Evolutionary conservation across 2,888 invertebrate species (phyloP).

Genomic region (Drosophila paranaensis): DNA sequence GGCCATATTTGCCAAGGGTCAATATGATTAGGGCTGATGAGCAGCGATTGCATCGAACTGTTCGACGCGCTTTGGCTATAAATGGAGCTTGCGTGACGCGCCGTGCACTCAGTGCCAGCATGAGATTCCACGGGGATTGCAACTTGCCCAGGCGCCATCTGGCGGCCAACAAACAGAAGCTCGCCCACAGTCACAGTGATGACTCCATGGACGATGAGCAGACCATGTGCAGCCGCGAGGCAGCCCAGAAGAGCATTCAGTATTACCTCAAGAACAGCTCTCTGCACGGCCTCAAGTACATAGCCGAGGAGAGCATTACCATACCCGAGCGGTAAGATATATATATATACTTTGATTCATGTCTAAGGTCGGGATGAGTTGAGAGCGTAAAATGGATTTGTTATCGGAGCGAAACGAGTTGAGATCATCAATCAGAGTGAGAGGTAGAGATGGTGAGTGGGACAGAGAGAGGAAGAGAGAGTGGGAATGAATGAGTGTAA

Average conservation of each 20-base stretch:
- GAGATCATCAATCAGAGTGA: neutral
- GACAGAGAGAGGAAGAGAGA: neutral
- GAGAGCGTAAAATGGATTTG: no score
- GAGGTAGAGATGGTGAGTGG: neutral
- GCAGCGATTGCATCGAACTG: conserved; percentile 57
- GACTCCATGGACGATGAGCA: conserved; percentile 46
- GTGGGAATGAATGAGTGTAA: neutral
- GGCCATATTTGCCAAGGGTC: conserved; percentile 68
- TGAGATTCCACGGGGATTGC: conserved; percentile 48
- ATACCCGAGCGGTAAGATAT: conserved; percentile 78
- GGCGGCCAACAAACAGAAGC: conserved; percentile 10
- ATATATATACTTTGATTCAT: no score
- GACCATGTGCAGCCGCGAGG: conserved; percentile 62
- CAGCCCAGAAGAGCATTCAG: conserved; percentile 84
- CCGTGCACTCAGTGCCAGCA: conserved; percentile 44
- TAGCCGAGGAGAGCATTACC: conserved; percentile 86
- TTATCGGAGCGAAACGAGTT: neutral
- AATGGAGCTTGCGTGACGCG: conserved; percentile 33
- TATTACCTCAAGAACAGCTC: conserved; percentile 89
- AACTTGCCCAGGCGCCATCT: conserved; percentile 14
- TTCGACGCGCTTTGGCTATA: conserved; percentile 42
- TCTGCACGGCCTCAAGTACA: conserved; percentile 91
- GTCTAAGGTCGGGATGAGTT: no score
- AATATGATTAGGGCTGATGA: conserved; percentile 78
- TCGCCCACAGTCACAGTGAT: conserved; percentile 28